Percentiles rank a stretch among this genome's conserved stretches.
These are phyloP conservation scores for Aphis gossypii DNA, from an alignment of 1,140 invertebrate species.

Conservation along the genomic window DNA sequence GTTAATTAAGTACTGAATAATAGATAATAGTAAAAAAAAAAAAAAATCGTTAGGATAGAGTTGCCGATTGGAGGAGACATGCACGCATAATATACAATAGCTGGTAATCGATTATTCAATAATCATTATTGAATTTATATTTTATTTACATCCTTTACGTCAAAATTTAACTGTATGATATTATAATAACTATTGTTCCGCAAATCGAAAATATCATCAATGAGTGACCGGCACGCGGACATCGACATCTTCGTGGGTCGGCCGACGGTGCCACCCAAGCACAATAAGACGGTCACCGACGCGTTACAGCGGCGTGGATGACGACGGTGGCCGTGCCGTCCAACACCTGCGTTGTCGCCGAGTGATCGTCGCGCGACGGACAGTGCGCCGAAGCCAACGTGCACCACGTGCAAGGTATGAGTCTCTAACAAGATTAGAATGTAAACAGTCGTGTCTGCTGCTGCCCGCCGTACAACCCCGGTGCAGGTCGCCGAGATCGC, in stretches of 20 bases:
- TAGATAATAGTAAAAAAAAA: no score
- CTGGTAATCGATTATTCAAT: no score
- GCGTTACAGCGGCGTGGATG: slow-evolving; percentile 33
- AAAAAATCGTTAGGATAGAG: no score
- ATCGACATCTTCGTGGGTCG: slow-evolving; percentile 61
- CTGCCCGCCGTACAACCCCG: slow-evolving; percentile 61
- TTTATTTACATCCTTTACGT: no score
- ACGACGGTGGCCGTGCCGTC: neutral
- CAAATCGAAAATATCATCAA: no score
- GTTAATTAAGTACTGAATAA: no score
- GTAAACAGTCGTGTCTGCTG: slow-evolving; percentile 61
- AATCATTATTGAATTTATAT: no score
- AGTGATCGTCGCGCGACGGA: neutral
- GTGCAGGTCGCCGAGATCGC: neutral
- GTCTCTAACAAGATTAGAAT: slow-evolving; percentile 61
- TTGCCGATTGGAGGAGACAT: no score
- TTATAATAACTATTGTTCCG: no score
- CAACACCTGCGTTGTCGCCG: neutral
- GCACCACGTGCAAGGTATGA: slow-evolving; percentile 59
- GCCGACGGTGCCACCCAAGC: slow-evolving; percentile 41
- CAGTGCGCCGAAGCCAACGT: neutral
- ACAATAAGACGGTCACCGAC: slow-evolving; percentile 52
- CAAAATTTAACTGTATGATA: no score
- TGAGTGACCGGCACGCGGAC: slow-evolving; percentile 61
- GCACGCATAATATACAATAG: no score